phyloP scores from a whole-genome alignment of 2,888 invertebrate genomes.

The Plemyria rubiginata region DNA sequence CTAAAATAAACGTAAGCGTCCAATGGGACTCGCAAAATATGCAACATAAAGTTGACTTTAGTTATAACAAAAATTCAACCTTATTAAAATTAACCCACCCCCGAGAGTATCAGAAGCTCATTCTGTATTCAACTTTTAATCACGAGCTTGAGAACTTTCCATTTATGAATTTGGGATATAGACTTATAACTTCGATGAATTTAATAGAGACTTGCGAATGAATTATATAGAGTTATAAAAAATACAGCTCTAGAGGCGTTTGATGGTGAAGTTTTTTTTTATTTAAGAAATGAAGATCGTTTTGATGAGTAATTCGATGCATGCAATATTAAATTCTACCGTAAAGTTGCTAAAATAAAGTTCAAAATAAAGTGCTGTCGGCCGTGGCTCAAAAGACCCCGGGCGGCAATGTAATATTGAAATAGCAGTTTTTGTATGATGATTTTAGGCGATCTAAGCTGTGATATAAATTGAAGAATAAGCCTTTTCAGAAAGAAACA shows the following conservation, averaged over 20 bases:
- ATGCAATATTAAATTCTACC: too few relatives aligned
- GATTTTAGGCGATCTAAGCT: too few relatives aligned
- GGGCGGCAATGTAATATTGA: too few relatives aligned
- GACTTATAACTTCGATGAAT: constrained; percentile 34
- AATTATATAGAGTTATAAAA: constrained; percentile 47
- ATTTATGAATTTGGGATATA: constrained; percentile 16
- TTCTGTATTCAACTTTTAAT: constrained; percentile 37
- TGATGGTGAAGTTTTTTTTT: constrained; percentile 43
- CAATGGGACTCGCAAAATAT: neutral
- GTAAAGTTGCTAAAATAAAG: too few relatives aligned
- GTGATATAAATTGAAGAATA: too few relatives aligned
- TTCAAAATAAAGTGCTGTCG: too few relatives aligned
- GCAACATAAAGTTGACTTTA: neutral
- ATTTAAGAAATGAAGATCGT: constrained; percentile 41
- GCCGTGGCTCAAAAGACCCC: too few relatives aligned
- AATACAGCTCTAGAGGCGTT: constrained; percentile 41
- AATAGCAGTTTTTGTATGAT: too few relatives aligned
- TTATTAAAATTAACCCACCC: constrained; percentile 22
- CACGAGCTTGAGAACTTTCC: constrained; percentile 19
- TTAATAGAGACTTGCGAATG: constrained; percentile 40
- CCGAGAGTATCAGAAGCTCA: constrained; percentile 17
- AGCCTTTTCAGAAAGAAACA: too few relatives aligned
- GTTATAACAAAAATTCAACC: constrained; percentile 20
- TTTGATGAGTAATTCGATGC: too few relatives aligned
- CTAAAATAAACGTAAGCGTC: neutral